phyloP scores from a whole-genome alignment of 1,140 invertebrate genomes.

The Tyrophagus putrescentiae region DNA sequence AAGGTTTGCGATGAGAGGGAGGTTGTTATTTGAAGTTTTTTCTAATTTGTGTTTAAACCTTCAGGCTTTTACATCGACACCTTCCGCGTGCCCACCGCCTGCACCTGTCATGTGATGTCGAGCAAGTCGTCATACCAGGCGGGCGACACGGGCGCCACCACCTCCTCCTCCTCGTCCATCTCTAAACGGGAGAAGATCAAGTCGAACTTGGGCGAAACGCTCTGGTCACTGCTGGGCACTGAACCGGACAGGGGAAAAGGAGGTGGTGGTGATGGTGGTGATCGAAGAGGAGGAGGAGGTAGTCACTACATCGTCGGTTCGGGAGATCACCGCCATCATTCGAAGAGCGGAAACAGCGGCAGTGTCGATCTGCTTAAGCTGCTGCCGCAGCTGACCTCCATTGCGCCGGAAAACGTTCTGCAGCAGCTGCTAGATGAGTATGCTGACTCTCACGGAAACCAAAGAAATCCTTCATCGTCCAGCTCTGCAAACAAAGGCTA shows the following conservation, averaged over 20 bases:
- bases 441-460: not conserved
- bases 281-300: not conserved
- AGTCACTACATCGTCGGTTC: not conserved
- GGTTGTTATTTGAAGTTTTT: not conserved
- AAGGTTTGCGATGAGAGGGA: not conserved
- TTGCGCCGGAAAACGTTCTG: slow-evolving; percentile 24
- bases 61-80: slow-evolving; percentile 67
- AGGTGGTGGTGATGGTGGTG: not conserved
- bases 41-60: not conserved
- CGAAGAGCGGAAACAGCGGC: slow-evolving; percentile 19
- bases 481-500: not conserved
- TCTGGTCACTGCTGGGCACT: slow-evolving; percentile 26
- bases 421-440: slow-evolving; percentile 21
- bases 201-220: slow-evolving; percentile 22
- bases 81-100: slow-evolving; percentile 63
- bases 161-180: slow-evolving; percentile 23
- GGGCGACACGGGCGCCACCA: slow-evolving; percentile 11
- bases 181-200: not conserved
- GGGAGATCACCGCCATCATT: not conserved
- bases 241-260: not conserved
- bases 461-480: not conserved
- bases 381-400: slow-evolving; percentile 23
- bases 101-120: slow-evolving; percentile 48
- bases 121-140: slow-evolving; percentile 2
- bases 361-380: slow-evolving; percentile 24